Evolutionary conservation across 1,140 invertebrate genomes (phyloP), one percentile per base, ranked within the genome.

Genomic region (Nasonia giraulti): DNA sequence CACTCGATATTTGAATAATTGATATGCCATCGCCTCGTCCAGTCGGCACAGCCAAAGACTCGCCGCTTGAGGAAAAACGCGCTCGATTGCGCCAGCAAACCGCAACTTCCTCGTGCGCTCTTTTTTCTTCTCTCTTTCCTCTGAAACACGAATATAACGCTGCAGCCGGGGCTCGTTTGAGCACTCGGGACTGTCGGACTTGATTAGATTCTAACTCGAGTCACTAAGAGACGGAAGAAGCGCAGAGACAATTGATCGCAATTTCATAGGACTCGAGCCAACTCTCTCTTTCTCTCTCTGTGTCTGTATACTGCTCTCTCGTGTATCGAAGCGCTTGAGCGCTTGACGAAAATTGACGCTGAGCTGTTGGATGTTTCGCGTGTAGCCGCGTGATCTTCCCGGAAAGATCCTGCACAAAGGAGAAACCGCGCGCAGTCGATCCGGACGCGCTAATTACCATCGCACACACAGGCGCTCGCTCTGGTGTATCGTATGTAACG

Each of bases 341-440:
- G n/a, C n/a, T n/a, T 20, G 62, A 20, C 14, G 14, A 66, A 66
- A n/a, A n/a, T 7, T 27, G 27, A 6, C 62, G 20, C 66, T 27
- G 23, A 6, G 11, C 7, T 27, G 12, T 71, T 11, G 68, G 3
- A 71, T 31, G 3, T 27, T 44, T 44, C 8, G 40, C 40, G 40
- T 44, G 40, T n/a, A n/a, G n/a, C n/a, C n/a, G n/a, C n/a, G n/a
- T n/a, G n/a, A 44, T 44, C 40, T 44, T 44, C 40, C 62, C 33
- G 33, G 33, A 37, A 37, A 37, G 33, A 37, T 37, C 33, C 33
- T 1, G 27, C 33, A 37, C 33, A 37, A 37, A 37, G 33, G 62
- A 71, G 80, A 82, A 82, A 75, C 71, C 80, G 50, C 44, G 71
- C 80, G 33, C 33, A 1, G 37, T 69, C 69, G 37, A 71, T 66